Evolutionary conservation across 2,113 vertebrate species (phyloP), one percentile per base, ranked within the genome.

Genomic region (Fukomys damarensis): DNA sequence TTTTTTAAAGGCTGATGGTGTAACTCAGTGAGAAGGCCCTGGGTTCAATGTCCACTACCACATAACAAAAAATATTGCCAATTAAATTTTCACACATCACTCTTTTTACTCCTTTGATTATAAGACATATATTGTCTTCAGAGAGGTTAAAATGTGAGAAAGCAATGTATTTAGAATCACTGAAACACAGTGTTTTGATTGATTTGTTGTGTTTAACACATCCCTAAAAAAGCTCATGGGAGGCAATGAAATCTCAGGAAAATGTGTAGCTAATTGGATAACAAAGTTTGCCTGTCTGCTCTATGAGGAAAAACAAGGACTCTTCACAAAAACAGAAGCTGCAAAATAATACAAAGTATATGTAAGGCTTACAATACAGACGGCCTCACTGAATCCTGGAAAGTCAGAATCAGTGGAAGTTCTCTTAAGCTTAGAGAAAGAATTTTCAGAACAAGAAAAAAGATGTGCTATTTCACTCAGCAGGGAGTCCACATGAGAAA

Each of bases 391-490:
- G 61, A 86, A 56, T 54, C 72, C 89, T 93, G 28, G 43, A 84
- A 90, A 96, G 13, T 54, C 35, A 38, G 46, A 85, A 87, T 87
- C 66, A 70, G 58, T 26, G 30, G 52, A 52, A 95, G 65, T 82
- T n/a, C 72, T 65, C 81, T 4, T 52, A 76, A 84, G 43, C 22
- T 66, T 89, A 91, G 56, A 95, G n/a, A 17, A 86, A 81, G 56
- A 94, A 58, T 80, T 95, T 82, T 90, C 80, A 87, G 93, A 91
- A 93, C n/a, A 94, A 86, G 72, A 20, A 43, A 81, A 93, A 97
- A 41, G 20, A 54, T 84, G 20, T 91, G 81, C 84, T 96, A 94
- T 96, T 97, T 65, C 38, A 92, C 94, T 89, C 59, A 87, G 89
- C 91, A 74, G 90, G 89, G 54, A 63, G 74, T 32, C 74, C 70